phyloP scores from a whole-genome alignment of 1,140 invertebrate genomes.

The Apis dorsata region DNA sequence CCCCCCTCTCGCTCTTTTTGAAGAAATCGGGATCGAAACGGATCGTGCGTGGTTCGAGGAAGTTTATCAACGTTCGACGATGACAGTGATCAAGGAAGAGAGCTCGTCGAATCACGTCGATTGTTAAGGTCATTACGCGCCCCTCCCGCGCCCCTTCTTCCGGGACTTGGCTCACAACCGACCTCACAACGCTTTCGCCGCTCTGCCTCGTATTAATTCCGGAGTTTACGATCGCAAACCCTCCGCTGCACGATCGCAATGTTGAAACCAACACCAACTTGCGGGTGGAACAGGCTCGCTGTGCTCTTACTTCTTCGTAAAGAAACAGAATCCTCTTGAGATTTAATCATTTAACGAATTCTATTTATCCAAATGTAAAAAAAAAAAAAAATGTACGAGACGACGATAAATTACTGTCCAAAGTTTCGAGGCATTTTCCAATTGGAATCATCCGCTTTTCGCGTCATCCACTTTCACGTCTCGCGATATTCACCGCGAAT shows the following conservation, averaged over 20 bases:
- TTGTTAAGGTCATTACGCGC: slow-evolving; percentile 62
- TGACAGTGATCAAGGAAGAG: slow-evolving; percentile 53
- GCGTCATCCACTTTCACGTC: too few species aligned
- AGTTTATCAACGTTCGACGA: slow-evolving; percentile 38
- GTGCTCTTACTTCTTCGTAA: too few species aligned
- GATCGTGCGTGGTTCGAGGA: not conserved
- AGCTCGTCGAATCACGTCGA: slow-evolving; percentile 55
- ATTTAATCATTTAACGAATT: too few species aligned
- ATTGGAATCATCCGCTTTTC: too few species aligned
- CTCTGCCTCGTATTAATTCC: slow-evolving; percentile 23
- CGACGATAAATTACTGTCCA: too few species aligned
- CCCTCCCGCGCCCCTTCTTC: slow-evolving; percentile 53
- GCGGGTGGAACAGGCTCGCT: too few species aligned
- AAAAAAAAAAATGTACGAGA: too few species aligned
- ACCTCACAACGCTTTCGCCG: slow-evolving; percentile 7
- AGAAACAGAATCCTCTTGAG: too few species aligned
- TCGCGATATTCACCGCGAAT: not conserved
- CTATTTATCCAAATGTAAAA: too few species aligned
- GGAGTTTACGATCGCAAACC: slow-evolving; percentile 25
- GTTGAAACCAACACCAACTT: slow-evolving; percentile 1
- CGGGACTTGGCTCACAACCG: slow-evolving; percentile 41
- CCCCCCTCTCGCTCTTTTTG: too few species aligned
- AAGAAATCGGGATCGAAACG: not conserved
- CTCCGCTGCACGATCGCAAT: not conserved
- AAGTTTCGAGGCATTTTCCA: too few species aligned